Evolutionary conservation across 2,113 vertebrate genomes (phyloP).

Genomic region (Verasper variegatus): DNA sequence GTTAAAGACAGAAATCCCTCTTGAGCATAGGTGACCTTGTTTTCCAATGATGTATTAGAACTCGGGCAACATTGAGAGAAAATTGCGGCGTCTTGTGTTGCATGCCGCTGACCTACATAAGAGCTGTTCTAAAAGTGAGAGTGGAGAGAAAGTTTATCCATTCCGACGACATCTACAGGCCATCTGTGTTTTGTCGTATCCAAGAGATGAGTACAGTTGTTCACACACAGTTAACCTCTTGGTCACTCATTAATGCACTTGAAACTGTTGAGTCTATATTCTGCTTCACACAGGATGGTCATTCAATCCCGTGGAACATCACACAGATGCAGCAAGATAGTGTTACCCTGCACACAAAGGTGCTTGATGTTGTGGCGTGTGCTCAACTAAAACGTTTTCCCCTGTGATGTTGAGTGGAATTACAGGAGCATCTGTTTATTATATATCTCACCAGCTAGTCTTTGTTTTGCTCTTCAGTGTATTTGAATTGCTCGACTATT

Average conservation of each 20-base stretch:
- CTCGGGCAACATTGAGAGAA: slow-evolving; percentile 61
- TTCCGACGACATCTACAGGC: slow-evolving; percentile 29
- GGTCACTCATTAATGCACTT: slow-evolving; percentile 30
- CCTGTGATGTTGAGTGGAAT: neutral
- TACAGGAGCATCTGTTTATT: slow-evolving; percentile 29
- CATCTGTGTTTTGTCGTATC: slow-evolving; percentile 32
- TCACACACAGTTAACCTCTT: slow-evolving; percentile 67
- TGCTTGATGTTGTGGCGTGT: neutral
- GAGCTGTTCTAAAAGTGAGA: slow-evolving; percentile 47
- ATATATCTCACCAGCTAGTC: slow-evolving; percentile 7
- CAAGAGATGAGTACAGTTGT: slow-evolving; percentile 63
- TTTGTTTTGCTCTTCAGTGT: slow-evolving; percentile 10
- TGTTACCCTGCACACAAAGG: slow-evolving; percentile 47
- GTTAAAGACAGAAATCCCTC: slow-evolving; percentile 66
- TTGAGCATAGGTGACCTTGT: slow-evolving; percentile 70
- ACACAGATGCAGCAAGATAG: slow-evolving; percentile 18
- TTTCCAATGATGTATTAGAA: slow-evolving; percentile 62
- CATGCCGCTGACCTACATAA: slow-evolving; percentile 66
- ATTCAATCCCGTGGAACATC: slow-evolving; percentile 50
- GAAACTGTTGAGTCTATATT: slow-evolving; percentile 44
- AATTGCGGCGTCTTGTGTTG: slow-evolving; percentile 54
- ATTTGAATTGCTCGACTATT: neutral
- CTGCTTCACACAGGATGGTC: slow-evolving; percentile 41
- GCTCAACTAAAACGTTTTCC: slow-evolving; percentile 8
- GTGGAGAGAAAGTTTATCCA: slow-evolving; percentile 9